Conservation (phyloP, 2,888 invertebrate species). For the Sphaerophoria rueppellii region DNA sequence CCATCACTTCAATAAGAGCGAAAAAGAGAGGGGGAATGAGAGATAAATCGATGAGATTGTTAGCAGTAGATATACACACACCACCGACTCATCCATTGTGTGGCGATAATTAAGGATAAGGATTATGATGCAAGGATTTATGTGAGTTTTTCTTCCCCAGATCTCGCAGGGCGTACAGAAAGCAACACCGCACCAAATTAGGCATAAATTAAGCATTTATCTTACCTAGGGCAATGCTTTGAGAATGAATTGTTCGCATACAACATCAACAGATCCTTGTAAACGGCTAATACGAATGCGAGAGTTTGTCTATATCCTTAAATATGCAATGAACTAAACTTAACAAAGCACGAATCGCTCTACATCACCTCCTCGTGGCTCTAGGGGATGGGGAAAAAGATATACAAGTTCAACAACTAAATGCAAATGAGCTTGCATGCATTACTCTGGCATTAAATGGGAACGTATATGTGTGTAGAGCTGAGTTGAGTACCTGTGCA, state of each 20-base stretch:
- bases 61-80: background rate
- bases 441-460: conserved; percentile 46
- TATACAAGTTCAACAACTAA: conserved; percentile 41
- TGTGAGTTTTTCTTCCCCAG: background rate
- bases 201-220: conserved; percentile 34
- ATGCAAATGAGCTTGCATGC: conserved; percentile 67
- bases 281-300: conserved; percentile 19
- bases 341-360: background rate
- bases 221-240: conserved; percentile 24
- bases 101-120: conserved; percentile 28
- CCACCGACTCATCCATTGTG: background rate
- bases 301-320: background rate
- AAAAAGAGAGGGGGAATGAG: background rate
- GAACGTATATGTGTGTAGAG: background rate
- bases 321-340: conserved; percentile 51
- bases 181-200: conserved; percentile 29
- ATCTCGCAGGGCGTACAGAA: background rate
- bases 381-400: too few relatives aligned
- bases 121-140: conserved; percentile 38
- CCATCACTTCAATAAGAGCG: background rate
- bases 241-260: conserved; percentile 18
- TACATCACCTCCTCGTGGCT: too few relatives aligned
- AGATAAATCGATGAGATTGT: conserved; percentile 51
- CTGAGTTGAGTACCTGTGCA: conserved; percentile 1
- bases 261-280: conserved; percentile 38